Percentiles rank a stretch among this genome's conserved stretches.
phyloP scores from a whole-genome alignment of 2,797 vertebrate genomes.

The Zalophus californianus region DNA sequence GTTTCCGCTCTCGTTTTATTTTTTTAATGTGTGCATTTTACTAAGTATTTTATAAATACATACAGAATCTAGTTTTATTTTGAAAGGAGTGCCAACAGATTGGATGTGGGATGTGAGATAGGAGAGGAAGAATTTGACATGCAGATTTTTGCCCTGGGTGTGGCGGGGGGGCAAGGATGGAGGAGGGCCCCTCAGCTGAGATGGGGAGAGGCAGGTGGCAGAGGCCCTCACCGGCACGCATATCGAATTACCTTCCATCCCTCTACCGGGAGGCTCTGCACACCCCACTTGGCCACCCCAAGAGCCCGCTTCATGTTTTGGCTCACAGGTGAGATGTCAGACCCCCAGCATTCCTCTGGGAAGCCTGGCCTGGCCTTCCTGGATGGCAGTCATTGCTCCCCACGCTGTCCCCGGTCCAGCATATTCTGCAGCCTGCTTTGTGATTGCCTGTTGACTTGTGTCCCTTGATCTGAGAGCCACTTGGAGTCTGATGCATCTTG shows the following conservation, averaged over 20 bases:
- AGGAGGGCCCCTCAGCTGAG: neutral
- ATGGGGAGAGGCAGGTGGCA: neutral
- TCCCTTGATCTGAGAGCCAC: neutral
- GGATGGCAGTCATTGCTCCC: neutral
- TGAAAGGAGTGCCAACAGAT: constrained; percentile 20
- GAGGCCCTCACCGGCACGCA: fast-evolving
- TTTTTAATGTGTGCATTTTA: constrained; percentile 23
- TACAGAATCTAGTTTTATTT: neutral
- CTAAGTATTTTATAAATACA: constrained; percentile 34
- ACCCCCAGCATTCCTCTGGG: neutral
- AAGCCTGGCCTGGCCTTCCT: neutral
- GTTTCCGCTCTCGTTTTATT: neutral
- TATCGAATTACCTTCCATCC: neutral
- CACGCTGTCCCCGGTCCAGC: fast-evolving
- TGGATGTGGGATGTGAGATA: neutral
- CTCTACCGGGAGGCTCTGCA: neutral
- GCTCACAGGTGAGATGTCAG: neutral
- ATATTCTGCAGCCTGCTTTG: neutral
- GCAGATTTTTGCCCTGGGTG: neutral
- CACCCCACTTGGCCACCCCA: neutral
- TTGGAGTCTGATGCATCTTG: neutral
- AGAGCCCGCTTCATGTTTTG: neutral
- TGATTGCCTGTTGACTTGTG: neutral
- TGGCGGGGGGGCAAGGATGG: neutral
- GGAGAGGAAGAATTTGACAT: neutral